Evolutionary conservation across 2,888 invertebrate species (phyloP).

Genomic region (Pycnomerus fuliginosus): DNA sequence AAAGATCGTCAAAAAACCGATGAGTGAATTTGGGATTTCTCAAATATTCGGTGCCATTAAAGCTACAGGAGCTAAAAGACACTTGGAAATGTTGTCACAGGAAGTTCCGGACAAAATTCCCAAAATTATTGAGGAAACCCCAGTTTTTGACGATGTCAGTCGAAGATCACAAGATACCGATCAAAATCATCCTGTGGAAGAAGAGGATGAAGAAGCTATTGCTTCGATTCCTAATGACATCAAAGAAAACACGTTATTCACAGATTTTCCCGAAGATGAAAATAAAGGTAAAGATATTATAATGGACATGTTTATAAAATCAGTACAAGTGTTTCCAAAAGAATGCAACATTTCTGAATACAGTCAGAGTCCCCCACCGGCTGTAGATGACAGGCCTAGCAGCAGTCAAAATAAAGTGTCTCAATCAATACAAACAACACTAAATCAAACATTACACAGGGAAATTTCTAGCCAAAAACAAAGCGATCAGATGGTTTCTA

Average conservation of each 20-base stretch:
- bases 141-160: slow-evolving; percentile 1
- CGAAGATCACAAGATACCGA: slow-evolving; percentile 1
- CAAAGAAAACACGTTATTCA: slow-evolving; percentile 8
- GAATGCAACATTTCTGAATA: too few relatives aligned
- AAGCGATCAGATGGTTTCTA: slow-evolving; percentile 10
- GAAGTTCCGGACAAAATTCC: slow-evolving; percentile 8
- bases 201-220: slow-evolving; percentile 1
- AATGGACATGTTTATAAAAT: slow-evolving; percentile 49
- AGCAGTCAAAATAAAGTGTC: slow-evolving; percentile 1
- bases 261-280: slow-evolving; percentile 36
- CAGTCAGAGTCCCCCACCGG: too few relatives aligned
- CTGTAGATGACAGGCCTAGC: too few relatives aligned
- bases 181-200: not conserved
- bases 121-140: slow-evolving; percentile 10
- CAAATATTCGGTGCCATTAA: slow-evolving; percentile 49
- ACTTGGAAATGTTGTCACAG: slow-evolving; percentile 14
- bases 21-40: slow-evolving; percentile 44
- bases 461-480: too few relatives aligned
- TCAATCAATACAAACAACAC: slow-evolving; percentile 6
- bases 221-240: not conserved
- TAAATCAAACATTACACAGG: not conserved
- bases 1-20: slow-evolving; percentile 20
- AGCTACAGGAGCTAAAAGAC: slow-evolving; percentile 52
- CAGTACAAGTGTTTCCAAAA: slow-evolving; percentile 32
- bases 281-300: slow-evolving; percentile 44